A percentile compares a stretch with the other conserved stretches of the same genome.
Conservation (phyloP, 2,113 vertebrate species). For the Girardinichthys multiradiatus region DNA sequence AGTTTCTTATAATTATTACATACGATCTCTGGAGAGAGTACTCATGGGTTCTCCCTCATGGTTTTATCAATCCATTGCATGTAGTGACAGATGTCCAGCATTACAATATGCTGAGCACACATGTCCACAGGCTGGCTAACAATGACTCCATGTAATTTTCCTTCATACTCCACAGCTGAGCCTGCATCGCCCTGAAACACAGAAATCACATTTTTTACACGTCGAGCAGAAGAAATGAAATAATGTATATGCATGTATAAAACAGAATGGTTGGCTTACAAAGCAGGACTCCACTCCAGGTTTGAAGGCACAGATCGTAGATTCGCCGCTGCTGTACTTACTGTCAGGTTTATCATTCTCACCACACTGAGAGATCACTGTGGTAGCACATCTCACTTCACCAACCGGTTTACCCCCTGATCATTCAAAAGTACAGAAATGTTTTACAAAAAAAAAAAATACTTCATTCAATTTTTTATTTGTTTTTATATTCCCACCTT, state of each 20-base stretch:
- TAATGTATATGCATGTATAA: background rate
- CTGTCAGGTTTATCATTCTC: conserved; percentile 29
- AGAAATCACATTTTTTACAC: background rate
- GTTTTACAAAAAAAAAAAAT: background rate
- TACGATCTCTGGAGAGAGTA: background rate
- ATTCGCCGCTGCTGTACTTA: conserved; percentile 5
- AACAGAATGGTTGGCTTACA: conserved; percentile 20
- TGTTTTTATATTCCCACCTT: background rate
- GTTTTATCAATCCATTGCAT: conserved; percentile 37
- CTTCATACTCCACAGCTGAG: conserved; percentile 26
- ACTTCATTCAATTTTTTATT: background rate
- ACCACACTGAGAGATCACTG: background rate
- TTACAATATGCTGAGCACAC: conserved; percentile 30
- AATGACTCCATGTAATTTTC: conserved; percentile 22
- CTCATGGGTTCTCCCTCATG: background rate
- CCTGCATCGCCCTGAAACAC: conserved; percentile 39
- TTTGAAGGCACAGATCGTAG: conserved; percentile 27
- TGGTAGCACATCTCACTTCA: background rate
- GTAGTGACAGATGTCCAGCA: conserved; percentile 41
- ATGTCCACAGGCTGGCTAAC: conserved; percentile 25
- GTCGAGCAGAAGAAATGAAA: background rate
- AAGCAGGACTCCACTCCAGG: conserved; percentile 29
- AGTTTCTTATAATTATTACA: background rate
- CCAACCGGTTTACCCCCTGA: background rate
- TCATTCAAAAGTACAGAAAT: background rate